Evolutionary conservation across 1,140 invertebrate genomes (phyloP), one percentile per base, ranked within the genome.

Genomic region (Nephotettix cincticeps): DNA sequence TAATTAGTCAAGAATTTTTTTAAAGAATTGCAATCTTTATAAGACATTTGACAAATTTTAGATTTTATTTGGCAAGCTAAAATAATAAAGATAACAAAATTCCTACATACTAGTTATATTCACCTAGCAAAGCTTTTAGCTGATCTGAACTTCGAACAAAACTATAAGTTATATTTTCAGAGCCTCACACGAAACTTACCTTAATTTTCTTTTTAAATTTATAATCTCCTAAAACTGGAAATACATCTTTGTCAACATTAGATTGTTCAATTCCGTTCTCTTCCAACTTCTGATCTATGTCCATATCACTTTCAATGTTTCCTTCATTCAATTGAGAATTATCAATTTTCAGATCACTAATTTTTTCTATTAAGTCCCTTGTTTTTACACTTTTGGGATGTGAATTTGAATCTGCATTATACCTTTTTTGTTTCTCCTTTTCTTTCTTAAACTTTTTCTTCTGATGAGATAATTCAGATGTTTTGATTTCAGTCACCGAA

Each of bases 131-230:
- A 6, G 19, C 25, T 67, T 25, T 21, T 17, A 17, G 45, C 30
- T 43, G 21, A 1, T 67, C 32, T 17, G 17, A 1, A 67, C 25
- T 19, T 65, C 11, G 1, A 30, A 9, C 28, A 6, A 1, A 30
- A 28, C n/a, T 30, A 19, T 32, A 65, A 28, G 1, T 9, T 9
- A 6, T 32, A 13, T 65, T 25, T 28, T 6, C 19, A 32, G 19
- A 1, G n/a, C 17, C 1, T 1, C 19, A 17, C 13, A 68, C 19
- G 9, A 2, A 25, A 54, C 67, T 51, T 45, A 71, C 72, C 58
- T 71, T 64, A 61, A 19, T 61, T 47, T 71, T 73, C 27, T 51
- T 71, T 30, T 73, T 66, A 43, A 73, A 73, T 28, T 61, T 63
- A 28, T 65, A 67, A 51, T 67, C 70, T 19, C 72, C 72, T 27